A percentile compares a stretch with the other conserved stretches of the same genome.
Conservation (phyloP, 2,113 vertebrate genomes). For the Seriola quinqueradiata region DNA sequence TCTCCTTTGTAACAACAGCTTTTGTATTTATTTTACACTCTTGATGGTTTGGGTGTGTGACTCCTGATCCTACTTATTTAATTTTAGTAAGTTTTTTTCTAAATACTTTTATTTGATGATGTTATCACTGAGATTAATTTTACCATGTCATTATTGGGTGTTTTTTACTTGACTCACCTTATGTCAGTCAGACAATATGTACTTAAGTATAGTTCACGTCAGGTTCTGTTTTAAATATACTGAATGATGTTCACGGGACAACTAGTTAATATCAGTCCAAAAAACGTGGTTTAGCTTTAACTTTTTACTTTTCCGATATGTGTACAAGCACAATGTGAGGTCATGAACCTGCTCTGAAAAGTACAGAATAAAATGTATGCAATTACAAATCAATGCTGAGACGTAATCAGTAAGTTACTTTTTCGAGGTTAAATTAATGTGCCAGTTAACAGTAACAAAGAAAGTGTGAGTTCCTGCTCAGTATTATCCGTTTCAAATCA, state of each 20-base stretch:
- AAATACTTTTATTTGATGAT: neutral
- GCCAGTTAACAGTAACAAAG: neutral
- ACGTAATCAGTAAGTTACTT: neutral
- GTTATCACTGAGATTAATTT: neutral
- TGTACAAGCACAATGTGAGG: neutral
- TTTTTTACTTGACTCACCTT: neutral
- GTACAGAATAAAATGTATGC: neutral
- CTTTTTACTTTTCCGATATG: neutral
- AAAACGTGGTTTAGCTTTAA: neutral
- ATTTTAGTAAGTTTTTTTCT: neutral
- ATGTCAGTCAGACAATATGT: neutral
- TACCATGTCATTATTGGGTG: neutral
- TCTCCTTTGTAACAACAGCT: neutral
- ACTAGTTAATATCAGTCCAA: neutral
- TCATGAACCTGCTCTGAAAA: neutral
- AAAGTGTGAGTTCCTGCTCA: neutral
- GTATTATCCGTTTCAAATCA: conserved; percentile 7
- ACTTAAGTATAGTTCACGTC: neutral
- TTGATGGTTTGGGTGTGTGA: neutral
- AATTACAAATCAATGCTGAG: neutral
- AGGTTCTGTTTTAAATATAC: neutral
- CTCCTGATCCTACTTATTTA: neutral
- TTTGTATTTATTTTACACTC: neutral
- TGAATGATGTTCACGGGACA: neutral
- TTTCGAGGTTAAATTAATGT: conserved; percentile 7